Base-by-base conservation (phyloP, 2,888 invertebrate species). In the Aleiodes alternator region DNA sequence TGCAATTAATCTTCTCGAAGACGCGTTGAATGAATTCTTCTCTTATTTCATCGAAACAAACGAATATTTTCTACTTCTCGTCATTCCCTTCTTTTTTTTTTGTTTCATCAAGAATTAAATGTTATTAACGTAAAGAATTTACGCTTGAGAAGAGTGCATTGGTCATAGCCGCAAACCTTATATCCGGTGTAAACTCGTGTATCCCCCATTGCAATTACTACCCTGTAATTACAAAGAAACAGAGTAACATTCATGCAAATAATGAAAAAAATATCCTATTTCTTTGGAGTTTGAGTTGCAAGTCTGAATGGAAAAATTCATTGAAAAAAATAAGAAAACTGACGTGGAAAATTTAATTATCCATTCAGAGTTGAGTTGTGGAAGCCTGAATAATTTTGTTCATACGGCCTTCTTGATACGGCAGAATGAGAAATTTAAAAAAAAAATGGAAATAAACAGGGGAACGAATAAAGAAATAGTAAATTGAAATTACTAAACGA, bases 151-250 rank as follows among this genome's bases (percentile, higher is more conserved):
- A 73, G 31, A 51, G 68, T 23, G 48, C 56, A 73, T 68, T 34
- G 61, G 57, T 59, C 23, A 74, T 53, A 61, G 53, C 14, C 43
- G 55, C 31, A 74, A 31, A 57, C 57, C 68, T 69, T 34, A 69
- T 59, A 74, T 74, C 74, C 74, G 74, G 74, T 74, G 69, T 43
- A 74, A 69, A 43, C 38, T 69, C 53, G 38, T 66, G 12, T 72
- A 34, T 61, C n/a, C 69, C 59, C 69, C 43, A 59, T 59, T 31
- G 23, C 69, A 74, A 74, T 74, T 74, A 50, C 61, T 50, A 69
- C 55, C 64, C 64, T 16, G 29, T 38, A 70, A 70, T 70, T 70
- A 64, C 43, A 16, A 64, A 48, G 48, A 55, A 70, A 11, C n/a
- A 55, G 48, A 43, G 64, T 16, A 64, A 64, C 61, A 61, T 64